A percentile compares a stretch with the other conserved stretches of the same genome.
Evolutionary conservation across 1,140 invertebrate genomes (phyloP).

Genomic region (Brachionus rubens): DNA sequence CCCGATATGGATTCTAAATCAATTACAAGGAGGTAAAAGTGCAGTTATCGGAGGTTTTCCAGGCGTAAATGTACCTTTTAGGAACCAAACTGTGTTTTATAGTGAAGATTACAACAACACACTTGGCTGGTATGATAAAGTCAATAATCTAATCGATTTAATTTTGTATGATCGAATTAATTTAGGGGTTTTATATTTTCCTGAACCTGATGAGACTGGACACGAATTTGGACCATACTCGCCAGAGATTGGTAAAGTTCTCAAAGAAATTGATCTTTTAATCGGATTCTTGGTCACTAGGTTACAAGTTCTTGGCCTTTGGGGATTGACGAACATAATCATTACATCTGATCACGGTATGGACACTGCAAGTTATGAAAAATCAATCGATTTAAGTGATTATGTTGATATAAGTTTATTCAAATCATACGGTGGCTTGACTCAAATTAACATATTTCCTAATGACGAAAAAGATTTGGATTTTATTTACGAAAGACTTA

Average conservation of each 20-base stretch:
- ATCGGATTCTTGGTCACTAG: constrained; percentile 3
- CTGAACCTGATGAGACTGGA: constrained; percentile 68
- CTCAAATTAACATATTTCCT: constrained; percentile 56
- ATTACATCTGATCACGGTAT: constrained; percentile 75
- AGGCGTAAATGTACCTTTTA: constrained; percentile 47
- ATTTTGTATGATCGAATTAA: constrained; percentile 65
- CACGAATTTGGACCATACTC: constrained; percentile 57
- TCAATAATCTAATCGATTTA: constrained; percentile 68
- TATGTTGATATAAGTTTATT: constrained; percentile 63
- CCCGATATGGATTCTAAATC: constrained; percentile 58
- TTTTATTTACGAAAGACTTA: constrained; percentile 22
- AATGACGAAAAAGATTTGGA: constrained; percentile 23
- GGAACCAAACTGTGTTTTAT: constrained; percentile 21
- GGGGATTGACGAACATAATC: constrained; percentile 67
- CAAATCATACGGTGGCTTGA: constrained; percentile 54
- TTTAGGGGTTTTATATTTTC: constrained; percentile 70
- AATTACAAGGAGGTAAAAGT: constrained; percentile 49
- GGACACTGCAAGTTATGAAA: constrained; percentile 60
- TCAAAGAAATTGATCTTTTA: constrained; percentile 48
- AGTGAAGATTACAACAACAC: constrained; percentile 55
- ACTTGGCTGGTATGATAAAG: constrained; percentile 63
- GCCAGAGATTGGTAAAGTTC: constrained; percentile 51
- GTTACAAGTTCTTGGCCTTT: constrained; percentile 57
- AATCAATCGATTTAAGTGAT: constrained; percentile 66
- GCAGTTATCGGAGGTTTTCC: constrained; percentile 39